Conservation (phyloP, 2,113 vertebrate species). For the Narcine bancroftii region DNA sequence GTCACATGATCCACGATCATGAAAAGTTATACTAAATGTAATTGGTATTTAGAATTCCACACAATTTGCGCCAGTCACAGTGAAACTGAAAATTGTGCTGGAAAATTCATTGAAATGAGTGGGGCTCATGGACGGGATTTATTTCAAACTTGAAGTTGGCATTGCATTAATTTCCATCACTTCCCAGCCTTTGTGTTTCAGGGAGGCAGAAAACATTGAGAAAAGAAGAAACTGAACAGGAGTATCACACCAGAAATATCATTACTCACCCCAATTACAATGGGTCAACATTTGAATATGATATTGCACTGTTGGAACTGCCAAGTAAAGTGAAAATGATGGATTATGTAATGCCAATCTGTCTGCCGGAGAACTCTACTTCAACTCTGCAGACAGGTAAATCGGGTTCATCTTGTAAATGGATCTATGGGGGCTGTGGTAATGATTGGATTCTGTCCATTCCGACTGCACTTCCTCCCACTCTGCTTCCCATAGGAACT, state of each 20-base stretch:
- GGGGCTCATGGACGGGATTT: background rate
- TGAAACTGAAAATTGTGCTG: background rate
- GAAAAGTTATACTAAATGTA: background rate
- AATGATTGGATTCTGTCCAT: background rate
- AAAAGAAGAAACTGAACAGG: conserved; percentile 50
- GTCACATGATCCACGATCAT: too few species aligned
- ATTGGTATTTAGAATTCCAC: background rate
- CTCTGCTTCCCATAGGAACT: too few species aligned
- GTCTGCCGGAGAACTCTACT: conserved; percentile 46
- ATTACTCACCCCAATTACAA: conserved; percentile 50
- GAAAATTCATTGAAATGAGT: background rate
- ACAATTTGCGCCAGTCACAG: background rate
- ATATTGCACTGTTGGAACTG: conserved; percentile 53
- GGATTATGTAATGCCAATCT: conserved; percentile 54
- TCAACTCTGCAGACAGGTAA: conserved; percentile 25
- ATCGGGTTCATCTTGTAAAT: background rate
- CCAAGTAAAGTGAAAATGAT: conserved; percentile 42
- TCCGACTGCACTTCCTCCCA: background rate
- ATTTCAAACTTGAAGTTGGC: background rate
- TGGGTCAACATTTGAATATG: conserved; percentile 48
- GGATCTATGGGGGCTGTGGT: too few species aligned
- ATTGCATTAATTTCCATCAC: conserved; percentile 6
- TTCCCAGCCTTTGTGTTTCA: conserved; percentile 38
- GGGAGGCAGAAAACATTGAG: conserved; percentile 50
- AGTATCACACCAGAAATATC: conserved; percentile 38